Conservation (phyloP, 2,888 invertebrate genomes). For the Actias luna region DNA sequence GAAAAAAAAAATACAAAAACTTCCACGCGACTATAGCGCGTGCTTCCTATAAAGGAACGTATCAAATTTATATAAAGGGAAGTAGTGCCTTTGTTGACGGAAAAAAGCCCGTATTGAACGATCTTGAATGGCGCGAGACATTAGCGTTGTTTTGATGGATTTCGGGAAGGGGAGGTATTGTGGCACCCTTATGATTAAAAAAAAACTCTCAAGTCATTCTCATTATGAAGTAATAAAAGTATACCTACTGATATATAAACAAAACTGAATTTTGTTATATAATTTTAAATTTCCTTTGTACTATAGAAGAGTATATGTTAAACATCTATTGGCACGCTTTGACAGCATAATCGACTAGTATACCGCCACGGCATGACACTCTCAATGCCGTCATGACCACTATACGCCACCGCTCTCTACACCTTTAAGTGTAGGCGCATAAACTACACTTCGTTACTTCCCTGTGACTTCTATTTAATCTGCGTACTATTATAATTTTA, state of each 20-base stretch:
- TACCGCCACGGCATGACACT: too few relatives aligned
- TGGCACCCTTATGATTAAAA: slow-evolving; percentile 22
- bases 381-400: too few relatives aligned
- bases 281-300: background rate
- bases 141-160: slow-evolving; percentile 52
- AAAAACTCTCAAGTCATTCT: background rate
- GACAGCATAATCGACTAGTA: too few relatives aligned
- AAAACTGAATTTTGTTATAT: background rate
- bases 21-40: slow-evolving; percentile 62
- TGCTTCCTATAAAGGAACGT: slow-evolving; percentile 75
- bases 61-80: slow-evolving; percentile 75
- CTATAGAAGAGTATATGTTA: background rate
- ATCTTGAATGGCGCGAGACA: slow-evolving; percentile 43
- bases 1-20: slow-evolving; percentile 69
- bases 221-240: background rate
- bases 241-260: background rate
- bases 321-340: too few relatives aligned
- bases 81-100: slow-evolving; percentile 60
- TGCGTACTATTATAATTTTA: too few relatives aligned
- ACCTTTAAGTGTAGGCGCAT: too few relatives aligned
- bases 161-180: slow-evolving; percentile 33
- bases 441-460: too few relatives aligned
- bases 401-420: too few relatives aligned
- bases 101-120: slow-evolving; percentile 57
- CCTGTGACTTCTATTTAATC: too few relatives aligned